Evolutionary conservation across 37 sponge, comb jelly and placozoan genomes (phyloP), one percentile per base, ranked within the genome.

Genomic region (Ianthella basta): DNA sequence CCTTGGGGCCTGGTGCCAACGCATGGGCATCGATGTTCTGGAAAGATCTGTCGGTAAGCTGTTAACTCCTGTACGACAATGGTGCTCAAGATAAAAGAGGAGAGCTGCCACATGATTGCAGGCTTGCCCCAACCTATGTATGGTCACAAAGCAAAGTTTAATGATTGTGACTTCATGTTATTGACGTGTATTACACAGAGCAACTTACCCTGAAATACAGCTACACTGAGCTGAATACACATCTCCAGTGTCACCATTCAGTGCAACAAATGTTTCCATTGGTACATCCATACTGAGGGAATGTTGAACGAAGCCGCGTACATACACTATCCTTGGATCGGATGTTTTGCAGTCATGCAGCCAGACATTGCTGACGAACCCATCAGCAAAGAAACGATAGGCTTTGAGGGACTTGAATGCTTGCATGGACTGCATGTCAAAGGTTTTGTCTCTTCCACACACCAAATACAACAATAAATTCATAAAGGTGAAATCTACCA

Each of bases 11-110:
- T 81, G 82, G 34, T 81, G 16, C 82, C 82, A 81, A 29, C 60
- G 33, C 82, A 81, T 81, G 18, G 82, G 82, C 63, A 81, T 32
- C 24, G 82, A 81, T 25, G 82, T 81, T 56, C 23, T 55, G 1
- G 59, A 81, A 16, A 81, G 60, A 6, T 59, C 61, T 38, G 29
- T 27, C 4, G 61, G 82, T 59, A 81, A 33, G 30, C 34, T 33
- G 21, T 44, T 15, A 37, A 13, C 56, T 5, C 35, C 74, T 37
- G 33, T n/a, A 35, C 29, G 4, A 14, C 74, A 72, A 12, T 72
- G 74, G 27, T 36, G 74, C 74, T 72, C 74, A 32, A 72, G 74
- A 30, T 72, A 72, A 30, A 72, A 72, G 23, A 72, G 35, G 3
- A 72, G 74, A 35, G 74, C 74, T 29, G 74, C 37, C 21, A 72